Evolutionary conservation across 2,797 vertebrate genomes (phyloP).

Genomic region (Euthynnus affinis): DNA sequence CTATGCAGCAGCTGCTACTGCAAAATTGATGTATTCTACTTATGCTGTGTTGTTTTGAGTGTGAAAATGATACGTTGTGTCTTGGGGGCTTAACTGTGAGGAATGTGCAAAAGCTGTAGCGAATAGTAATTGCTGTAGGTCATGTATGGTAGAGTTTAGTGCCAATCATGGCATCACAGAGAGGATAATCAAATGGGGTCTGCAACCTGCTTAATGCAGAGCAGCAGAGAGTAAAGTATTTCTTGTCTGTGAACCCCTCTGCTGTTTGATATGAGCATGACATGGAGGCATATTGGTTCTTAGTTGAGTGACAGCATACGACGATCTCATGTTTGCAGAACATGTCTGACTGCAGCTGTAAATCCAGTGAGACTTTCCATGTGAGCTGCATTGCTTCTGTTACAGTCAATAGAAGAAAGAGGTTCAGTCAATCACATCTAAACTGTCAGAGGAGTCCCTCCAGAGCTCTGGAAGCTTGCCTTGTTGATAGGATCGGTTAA

Average conservation of each 20-base stretch:
- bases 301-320: conserved; percentile 65
- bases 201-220: conserved; percentile 28
- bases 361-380: conserved; percentile 33
- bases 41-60: conserved; percentile 33
- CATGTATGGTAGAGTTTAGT: conserved; percentile 26
- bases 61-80: conserved; percentile 38
- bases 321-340: conserved; percentile 65
- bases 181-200: conserved; percentile 17
- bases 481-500: conserved; percentile 71
- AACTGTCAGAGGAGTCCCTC: conserved; percentile 26
- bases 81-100: conserved; percentile 18
- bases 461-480: conserved; percentile 43
- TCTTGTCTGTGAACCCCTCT: conserved; percentile 36
- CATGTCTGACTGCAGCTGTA: conserved; percentile 31
- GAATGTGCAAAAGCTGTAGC: conserved; percentile 29
- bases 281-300: conserved; percentile 22
- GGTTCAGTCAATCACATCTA: conserved; percentile 60
- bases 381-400: conserved; percentile 11
- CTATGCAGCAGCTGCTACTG: conserved; percentile 44
- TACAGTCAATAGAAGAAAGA: conserved; percentile 23
- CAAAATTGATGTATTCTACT: conserved; percentile 41
- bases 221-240: conserved; percentile 5
- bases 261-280: conserved; percentile 59
- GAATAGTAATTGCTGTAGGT: conserved; percentile 34
- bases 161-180: conserved; percentile 20